A percentile compares a stretch with the other conserved stretches of the same genome.
Evolutionary conservation across 92 coral and sea anemone genomes (phyloP).

Genomic region (Umimayanthus kanabou): DNA sequence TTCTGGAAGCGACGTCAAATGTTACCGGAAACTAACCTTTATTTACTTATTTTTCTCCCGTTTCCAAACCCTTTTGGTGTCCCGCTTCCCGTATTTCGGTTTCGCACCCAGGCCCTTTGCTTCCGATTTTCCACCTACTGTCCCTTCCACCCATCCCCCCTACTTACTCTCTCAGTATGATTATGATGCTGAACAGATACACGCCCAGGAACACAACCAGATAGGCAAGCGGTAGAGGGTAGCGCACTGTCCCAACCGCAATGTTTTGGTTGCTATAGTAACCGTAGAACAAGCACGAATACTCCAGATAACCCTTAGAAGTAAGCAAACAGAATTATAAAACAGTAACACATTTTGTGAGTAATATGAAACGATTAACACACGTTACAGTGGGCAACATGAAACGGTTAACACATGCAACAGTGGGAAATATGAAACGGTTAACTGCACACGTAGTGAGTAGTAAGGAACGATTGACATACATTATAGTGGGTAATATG

Average conservation of each 20-base stretch:
- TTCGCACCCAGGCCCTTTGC: no score
- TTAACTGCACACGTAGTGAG: no score
- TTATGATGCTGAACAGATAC: conserved; percentile 63
- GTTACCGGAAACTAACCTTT: no score
- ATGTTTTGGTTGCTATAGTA: conserved; percentile 72
- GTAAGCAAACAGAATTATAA: neutral
- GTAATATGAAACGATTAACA: neutral
- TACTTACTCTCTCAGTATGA: conserved; percentile 72
- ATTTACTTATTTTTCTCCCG: no score
- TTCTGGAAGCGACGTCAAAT: no score
- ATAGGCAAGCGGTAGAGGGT: conserved; percentile 72
- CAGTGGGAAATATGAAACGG: no score
- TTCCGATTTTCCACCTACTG: neutral
- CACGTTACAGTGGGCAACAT: no score
- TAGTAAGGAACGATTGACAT: neutral
- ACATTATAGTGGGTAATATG: no score
- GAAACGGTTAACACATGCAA: no score
- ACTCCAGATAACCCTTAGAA: conserved; percentile 65
- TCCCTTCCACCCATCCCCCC: neutral
- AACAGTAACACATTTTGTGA: neutral
- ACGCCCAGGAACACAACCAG: conserved; percentile 65
- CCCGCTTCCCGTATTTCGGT: no score
- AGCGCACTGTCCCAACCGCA: conserved; percentile 59
- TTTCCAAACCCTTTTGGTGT: no score
- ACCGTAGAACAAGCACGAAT: conserved; percentile 72